These are phyloP conservation scores for Rhynchopsitta pachyrhyncha DNA, from an alignment of 2,113 vertebrate genomes.

Conservation along the genomic window DNA sequence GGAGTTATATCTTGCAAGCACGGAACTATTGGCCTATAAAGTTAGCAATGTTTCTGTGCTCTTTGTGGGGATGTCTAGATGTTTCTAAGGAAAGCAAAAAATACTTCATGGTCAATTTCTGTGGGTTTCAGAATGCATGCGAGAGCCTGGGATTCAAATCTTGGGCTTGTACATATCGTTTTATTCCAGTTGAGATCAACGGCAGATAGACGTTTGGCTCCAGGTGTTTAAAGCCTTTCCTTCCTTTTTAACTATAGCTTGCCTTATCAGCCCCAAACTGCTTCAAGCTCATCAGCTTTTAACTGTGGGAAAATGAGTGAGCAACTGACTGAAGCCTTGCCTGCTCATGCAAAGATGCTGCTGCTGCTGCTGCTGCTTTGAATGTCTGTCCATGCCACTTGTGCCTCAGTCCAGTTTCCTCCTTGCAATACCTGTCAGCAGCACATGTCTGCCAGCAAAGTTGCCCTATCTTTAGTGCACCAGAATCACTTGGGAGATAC, in stretches of 20 bases:
- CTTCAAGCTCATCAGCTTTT: constrained; percentile 27
- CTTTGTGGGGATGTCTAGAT: background rate
- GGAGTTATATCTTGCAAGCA: background rate
- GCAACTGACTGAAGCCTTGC: background rate
- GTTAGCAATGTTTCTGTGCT: rapidly evolving
- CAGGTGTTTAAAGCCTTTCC: constrained; percentile 56
- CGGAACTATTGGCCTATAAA: background rate
- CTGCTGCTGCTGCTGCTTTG: background rate
- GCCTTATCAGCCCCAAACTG: constrained; percentile 7
- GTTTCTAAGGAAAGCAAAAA: background rate
- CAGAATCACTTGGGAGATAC: background rate
- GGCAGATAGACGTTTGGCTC: constrained; percentile 17
- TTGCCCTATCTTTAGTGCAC: background rate
- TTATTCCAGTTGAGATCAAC: constrained; percentile 40
- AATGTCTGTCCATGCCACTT: background rate
- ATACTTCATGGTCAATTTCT: background rate
- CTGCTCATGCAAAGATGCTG: background rate
- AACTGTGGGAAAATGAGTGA: constrained; percentile 39
- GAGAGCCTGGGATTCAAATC: background rate
- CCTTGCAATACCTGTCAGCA: background rate
- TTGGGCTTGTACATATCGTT: background rate
- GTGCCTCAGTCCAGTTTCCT: background rate
- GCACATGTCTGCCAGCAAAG: background rate
- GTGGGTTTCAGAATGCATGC: background rate
- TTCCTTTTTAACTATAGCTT: constrained; percentile 44